Percentiles rank a stretch among this genome's conserved stretches.
These are phyloP conservation scores for human DNA, from an alignment of 2,113 vertebrate species.

Conservation along the genomic window DNA sequence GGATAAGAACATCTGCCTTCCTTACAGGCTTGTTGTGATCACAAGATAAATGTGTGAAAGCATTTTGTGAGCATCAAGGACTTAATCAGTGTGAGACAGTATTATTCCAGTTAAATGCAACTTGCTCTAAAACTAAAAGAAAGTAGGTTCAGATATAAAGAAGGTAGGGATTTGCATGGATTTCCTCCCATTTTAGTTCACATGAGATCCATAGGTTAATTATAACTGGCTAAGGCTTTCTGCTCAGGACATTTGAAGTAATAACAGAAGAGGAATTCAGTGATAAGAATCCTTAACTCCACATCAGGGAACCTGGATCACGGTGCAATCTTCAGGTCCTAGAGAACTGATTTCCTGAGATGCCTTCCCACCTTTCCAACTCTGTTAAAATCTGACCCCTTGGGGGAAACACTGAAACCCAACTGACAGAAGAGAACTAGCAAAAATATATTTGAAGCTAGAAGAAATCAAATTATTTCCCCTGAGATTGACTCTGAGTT, in stretches of 20 bases:
- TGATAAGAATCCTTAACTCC: not conserved
- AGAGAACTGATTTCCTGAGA: not conserved
- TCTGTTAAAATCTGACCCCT: not conserved
- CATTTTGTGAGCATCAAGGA: conserved; percentile 6
- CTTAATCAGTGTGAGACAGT: not conserved
- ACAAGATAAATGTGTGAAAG: conserved; percentile 19
- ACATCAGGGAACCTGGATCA: not conserved
- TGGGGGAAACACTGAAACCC: not conserved
- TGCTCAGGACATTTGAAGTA: not conserved
- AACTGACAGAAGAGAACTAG: not conserved
- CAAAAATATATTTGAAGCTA: conserved; percentile 28
- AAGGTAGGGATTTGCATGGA: not conserved
- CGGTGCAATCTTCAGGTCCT: not conserved
- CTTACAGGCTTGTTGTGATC: not conserved
- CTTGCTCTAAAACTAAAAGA: conserved; percentile 34
- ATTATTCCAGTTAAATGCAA: conserved; percentile 19
- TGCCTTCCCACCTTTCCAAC: not conserved
- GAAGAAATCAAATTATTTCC: conserved; percentile 65
- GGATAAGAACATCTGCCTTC: not conserved
- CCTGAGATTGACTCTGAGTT: not conserved
- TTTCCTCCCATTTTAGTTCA: not conserved
- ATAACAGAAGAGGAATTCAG: not conserved
- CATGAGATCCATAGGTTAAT: not conserved
- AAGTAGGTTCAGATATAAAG: not conserved
- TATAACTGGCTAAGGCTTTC: conserved; percentile 28